These are phyloP conservation scores for Cyprinodon brontotheroides DNA, from an alignment of 2,113 vertebrate genomes.

Conservation along the genomic window DNA sequence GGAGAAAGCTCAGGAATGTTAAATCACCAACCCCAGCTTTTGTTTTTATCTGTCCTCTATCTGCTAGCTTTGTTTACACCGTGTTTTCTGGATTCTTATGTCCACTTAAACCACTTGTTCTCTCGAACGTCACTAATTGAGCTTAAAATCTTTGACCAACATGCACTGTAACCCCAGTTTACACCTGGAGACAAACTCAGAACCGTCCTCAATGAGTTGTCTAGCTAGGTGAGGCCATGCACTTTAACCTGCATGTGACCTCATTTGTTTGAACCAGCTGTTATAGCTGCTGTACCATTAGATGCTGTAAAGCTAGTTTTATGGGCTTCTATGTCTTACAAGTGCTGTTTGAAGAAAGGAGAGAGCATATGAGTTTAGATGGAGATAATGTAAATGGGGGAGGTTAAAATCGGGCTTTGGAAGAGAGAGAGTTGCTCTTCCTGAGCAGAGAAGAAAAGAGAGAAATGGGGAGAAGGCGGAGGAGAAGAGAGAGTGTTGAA, in stretches of 20 bases:
- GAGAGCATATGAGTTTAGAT: constrained; percentile 30
- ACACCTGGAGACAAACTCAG: not conserved
- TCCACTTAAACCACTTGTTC: not conserved
- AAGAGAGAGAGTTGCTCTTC: constrained; percentile 50
- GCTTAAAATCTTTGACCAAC: constrained; percentile 7
- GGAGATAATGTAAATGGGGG: constrained; percentile 47
- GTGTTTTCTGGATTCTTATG: constrained; percentile 2
- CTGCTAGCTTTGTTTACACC: not conserved
- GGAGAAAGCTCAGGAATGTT: not conserved
- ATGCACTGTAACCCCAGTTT: not conserved
- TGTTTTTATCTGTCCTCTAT: not conserved
- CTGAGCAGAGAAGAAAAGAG: constrained; percentile 27
- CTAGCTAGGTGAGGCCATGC: not conserved
- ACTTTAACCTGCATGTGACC: constrained; percentile 12
- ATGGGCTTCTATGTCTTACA: constrained; percentile 32
- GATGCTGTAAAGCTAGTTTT: constrained; percentile 4
- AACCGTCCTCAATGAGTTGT: not conserved
- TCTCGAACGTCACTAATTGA: constrained; percentile 10
- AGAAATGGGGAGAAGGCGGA: constrained; percentile 4
- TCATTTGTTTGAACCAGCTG: constrained; percentile 12
- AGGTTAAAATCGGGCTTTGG: constrained; percentile 48
- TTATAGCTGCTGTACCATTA: not conserved
- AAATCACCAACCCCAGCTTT: not conserved
- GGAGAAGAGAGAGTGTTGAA: constrained; percentile 17
- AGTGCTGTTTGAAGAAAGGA: constrained; percentile 66